phyloP scores from a whole-genome alignment of 2,888 invertebrate species.

The Drosophila rubida region DNA sequence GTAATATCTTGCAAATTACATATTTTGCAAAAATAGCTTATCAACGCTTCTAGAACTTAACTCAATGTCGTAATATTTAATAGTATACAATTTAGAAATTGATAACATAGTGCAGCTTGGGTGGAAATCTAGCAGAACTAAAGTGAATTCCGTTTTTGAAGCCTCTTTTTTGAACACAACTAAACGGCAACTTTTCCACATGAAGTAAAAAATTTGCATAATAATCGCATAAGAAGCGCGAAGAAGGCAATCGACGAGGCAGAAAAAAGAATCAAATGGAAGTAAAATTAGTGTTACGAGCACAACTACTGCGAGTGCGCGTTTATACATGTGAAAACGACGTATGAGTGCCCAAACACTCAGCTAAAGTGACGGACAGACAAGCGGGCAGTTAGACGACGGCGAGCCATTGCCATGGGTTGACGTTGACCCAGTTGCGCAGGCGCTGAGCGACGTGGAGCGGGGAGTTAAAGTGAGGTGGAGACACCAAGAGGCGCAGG shows the following conservation, averaged over 20 bases:
- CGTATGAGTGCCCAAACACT: conserved; percentile 37
- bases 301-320: conserved; percentile 10
- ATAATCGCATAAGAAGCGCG: conserved; percentile 55
- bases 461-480: background rate
- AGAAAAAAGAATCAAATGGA: conserved; percentile 58
- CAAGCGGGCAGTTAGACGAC: conserved; percentile 47
- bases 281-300: conserved; percentile 62
- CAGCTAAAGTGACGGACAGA: conserved; percentile 51
- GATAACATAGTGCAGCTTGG: background rate
- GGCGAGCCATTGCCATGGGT: conserved; percentile 61
- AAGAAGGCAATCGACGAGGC: conserved; percentile 39
- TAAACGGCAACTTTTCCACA: conserved; percentile 54
- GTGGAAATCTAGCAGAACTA: conserved; percentile 7
- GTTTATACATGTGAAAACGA: conserved; percentile 9
- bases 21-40: background rate
- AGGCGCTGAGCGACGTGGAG: conserved; percentile 29
- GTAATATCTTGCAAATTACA: background rate
- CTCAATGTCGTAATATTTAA: background rate
- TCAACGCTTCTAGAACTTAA: background rate
- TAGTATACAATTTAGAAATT: conserved; percentile 9
- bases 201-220: conserved; percentile 57
- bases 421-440: conserved; percentile 74
- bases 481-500: conserved; percentile 44
- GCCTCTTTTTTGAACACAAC: conserved; percentile 9
- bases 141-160: background rate